Percentiles rank a stretch among this genome's conserved stretches.
Evolutionary conservation across 1,140 invertebrate genomes (phyloP).

Genomic region (Cyphomyrmex costatus): DNA sequence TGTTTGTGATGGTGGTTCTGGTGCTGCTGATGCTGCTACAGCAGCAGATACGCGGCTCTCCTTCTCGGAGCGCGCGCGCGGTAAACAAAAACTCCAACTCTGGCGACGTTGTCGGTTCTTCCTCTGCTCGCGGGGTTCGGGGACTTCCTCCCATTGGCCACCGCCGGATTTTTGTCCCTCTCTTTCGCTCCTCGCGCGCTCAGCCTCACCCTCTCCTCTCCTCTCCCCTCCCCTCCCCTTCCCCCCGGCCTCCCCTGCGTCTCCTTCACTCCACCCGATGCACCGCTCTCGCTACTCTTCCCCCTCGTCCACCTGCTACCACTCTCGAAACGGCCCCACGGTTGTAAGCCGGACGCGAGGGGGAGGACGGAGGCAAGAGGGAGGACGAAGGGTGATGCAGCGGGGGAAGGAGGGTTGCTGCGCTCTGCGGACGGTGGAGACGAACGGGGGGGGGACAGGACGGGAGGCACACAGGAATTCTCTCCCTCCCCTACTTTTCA

Average conservation of each 20-base stretch:
- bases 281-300: slow-evolving; percentile 48
- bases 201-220: slow-evolving; percentile 50
- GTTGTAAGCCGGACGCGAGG: slow-evolving; percentile 53
- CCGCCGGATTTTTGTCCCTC: slow-evolving; percentile 73
- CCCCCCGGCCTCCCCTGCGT: too few relatives aligned
- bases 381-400: slow-evolving; percentile 34
- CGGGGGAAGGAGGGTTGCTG: slow-evolving; percentile 54
- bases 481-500: slow-evolving; percentile 77
- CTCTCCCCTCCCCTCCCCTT: too few relatives aligned
- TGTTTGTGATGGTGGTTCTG: slow-evolving; percentile 29
- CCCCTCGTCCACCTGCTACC: slow-evolving; percentile 73
- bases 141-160: slow-evolving; percentile 80
- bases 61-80: slow-evolving; percentile 76
- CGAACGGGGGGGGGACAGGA: slow-evolving; percentile 23
- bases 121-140: slow-evolving; percentile 76
- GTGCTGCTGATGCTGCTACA: slow-evolving; percentile 64
- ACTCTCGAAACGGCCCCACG: slow-evolving; percentile 72
- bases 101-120: slow-evolving; percentile 84
- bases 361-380: slow-evolving; percentile 32
- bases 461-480: slow-evolving; percentile 79
- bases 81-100: slow-evolving; percentile 80
- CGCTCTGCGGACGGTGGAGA: slow-evolving; percentile 11
- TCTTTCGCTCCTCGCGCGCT: slow-evolving; percentile 65
- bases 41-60: slow-evolving; percentile 68
- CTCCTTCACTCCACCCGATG: slow-evolving; percentile 25